Evolutionary conservation across 2,797 vertebrate genomes (phyloP).

Genomic region (Platalea minor): DNA sequence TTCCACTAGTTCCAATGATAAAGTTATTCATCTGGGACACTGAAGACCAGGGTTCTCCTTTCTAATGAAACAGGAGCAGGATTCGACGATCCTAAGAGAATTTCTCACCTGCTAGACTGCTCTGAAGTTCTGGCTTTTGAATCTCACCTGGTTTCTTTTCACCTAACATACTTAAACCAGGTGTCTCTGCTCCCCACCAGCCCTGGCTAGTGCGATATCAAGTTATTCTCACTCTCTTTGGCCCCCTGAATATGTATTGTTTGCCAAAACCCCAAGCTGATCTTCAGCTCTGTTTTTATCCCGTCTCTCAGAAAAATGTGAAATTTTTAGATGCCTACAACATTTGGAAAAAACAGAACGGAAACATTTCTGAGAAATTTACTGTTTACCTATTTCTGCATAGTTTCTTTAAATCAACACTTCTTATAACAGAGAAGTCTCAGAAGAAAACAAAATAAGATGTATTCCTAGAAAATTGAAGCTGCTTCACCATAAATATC

Average conservation of each 20-base stretch:
- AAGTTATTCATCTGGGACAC: not conserved
- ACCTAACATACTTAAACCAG: not conserved
- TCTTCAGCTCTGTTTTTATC: not conserved
- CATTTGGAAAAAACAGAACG: constrained; percentile 3
- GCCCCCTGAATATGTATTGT: not conserved
- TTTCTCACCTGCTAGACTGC: not conserved
- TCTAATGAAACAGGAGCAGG: not conserved
- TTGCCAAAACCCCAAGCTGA: not conserved
- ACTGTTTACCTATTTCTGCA: not conserved
- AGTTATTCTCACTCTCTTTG: not conserved
- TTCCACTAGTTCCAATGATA: not conserved
- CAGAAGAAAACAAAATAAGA: not conserved
- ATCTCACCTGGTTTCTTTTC: not conserved
- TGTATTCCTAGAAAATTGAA: not conserved
- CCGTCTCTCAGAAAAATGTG: not conserved
- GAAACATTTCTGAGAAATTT: not conserved
- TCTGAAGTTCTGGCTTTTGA: not conserved
- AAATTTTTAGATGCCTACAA: not conserved
- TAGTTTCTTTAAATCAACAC: not conserved
- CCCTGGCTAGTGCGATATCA: not conserved
- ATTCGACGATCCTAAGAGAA: not conserved
- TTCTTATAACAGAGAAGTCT: not conserved
- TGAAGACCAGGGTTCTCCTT: not conserved
- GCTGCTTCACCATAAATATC: not conserved
- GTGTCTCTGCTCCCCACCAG: not conserved